Percentiles rank a stretch among this genome's conserved stretches.
These are phyloP conservation scores for Caenorhabditis inopinata DNA, from an alignment of 1,140 invertebrate species.

Conservation along the genomic window DNA sequence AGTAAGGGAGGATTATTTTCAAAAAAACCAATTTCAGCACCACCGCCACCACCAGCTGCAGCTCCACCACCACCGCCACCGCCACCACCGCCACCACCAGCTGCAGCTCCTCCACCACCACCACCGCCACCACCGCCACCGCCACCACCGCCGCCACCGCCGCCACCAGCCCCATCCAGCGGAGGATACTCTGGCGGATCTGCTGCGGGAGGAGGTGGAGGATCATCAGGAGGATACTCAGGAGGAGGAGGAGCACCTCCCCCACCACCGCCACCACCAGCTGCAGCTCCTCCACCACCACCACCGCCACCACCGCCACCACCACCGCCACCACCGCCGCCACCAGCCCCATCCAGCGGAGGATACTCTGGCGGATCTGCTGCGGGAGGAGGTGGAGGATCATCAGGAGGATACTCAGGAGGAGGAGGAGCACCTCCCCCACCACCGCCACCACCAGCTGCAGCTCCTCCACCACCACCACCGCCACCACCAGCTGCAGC, in stretches of 20 bases:
- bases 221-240: constrained; percentile 6
- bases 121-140: too few species aligned
- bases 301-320: not conserved
- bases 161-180: too few species aligned
- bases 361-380: not conserved
- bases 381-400: not conserved
- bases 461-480: not conserved
- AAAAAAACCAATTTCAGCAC: too few species aligned
- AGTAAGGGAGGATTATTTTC: too few species aligned
- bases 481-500: not conserved
- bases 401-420: not conserved
- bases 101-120: too few species aligned
- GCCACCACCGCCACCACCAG: too few species aligned
- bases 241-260: not conserved
- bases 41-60: too few species aligned
- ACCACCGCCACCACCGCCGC: not conserved
- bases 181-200: not conserved
- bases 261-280: not conserved
- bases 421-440: not conserved
- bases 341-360: not conserved
- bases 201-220: not conserved
- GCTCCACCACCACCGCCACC: too few species aligned
- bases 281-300: not conserved
- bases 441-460: not conserved
- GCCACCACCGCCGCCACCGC: too few species aligned